Percentiles rank a stretch among this genome's conserved stretches.
Evolutionary conservation across 2,797 vertebrate species (phyloP).

Genomic region (Cossypha caffra): DNA sequence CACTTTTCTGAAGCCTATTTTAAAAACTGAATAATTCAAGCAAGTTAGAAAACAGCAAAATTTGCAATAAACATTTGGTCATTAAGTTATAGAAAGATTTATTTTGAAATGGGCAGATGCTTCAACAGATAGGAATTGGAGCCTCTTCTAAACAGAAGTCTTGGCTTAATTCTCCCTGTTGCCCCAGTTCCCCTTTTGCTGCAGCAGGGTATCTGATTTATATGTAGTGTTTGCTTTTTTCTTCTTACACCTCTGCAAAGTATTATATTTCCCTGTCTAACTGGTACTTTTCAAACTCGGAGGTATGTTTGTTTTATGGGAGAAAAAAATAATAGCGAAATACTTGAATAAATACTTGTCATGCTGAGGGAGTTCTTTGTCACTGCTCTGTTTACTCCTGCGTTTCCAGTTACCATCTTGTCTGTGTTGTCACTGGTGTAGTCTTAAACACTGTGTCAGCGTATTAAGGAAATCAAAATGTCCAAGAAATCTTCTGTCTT

Average conservation of each 20-base stretch:
- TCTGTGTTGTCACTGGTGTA: neutral
- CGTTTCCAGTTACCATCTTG: neutral
- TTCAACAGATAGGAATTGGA: neutral
- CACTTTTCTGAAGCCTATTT: neutral
- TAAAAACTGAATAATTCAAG: neutral
- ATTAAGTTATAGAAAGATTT: neutral
- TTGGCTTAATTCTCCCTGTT: neutral
- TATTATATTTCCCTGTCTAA: neutral
- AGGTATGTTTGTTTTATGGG: neutral
- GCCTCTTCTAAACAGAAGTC: neutral
- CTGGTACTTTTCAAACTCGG: neutral
- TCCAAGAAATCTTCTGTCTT: neutral
- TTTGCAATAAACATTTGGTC: neutral
- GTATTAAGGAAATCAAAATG: neutral
- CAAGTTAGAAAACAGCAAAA: neutral
- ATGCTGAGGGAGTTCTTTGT: neutral
- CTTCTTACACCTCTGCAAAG: neutral
- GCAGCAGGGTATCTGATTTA: neutral
- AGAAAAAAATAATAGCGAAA: neutral
- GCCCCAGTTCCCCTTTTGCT: neutral
- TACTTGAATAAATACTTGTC: neutral
- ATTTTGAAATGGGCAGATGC: neutral
- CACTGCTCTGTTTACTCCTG: neutral
- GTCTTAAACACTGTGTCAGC: neutral
- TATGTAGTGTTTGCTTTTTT: neutral